Evolutionary conservation across 2,113 vertebrate species (phyloP).

Genomic region (Chlorodrepanis virens): DNA sequence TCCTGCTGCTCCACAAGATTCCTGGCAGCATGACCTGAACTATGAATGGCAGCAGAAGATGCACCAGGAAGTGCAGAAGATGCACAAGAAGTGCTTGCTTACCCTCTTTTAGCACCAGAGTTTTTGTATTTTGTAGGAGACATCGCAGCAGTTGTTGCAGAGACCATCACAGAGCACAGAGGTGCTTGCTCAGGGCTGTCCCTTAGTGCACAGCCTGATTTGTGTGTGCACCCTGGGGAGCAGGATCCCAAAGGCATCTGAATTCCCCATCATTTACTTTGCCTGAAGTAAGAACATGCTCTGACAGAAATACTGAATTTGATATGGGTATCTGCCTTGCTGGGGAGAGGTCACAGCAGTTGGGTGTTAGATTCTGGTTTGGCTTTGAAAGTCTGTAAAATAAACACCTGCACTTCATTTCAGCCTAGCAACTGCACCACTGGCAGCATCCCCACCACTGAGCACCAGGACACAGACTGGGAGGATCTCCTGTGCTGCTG

Average conservation of each 20-base stretch:
- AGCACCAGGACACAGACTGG: neutral
- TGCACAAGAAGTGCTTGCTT: neutral
- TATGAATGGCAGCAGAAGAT: neutral
- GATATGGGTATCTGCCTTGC: neutral
- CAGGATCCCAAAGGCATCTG: neutral
- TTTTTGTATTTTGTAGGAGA: neutral
- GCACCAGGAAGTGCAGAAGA: neutral
- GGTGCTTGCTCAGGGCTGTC: neutral
- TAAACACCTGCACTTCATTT: neutral
- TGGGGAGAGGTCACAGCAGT: neutral
- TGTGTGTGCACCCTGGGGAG: neutral
- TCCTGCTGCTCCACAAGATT: neutral
- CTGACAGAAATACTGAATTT: neutral
- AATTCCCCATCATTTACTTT: neutral
- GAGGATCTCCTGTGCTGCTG: neutral
- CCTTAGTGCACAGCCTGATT: neutral
- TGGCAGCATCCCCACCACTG: neutral
- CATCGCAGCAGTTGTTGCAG: neutral
- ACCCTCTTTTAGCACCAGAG: neutral
- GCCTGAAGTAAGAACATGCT: neutral
- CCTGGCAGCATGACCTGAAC: neutral
- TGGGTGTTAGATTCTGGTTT: neutral
- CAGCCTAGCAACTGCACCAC: neutral
- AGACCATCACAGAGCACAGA: neutral
- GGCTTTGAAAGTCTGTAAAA: neutral